Conservation (phyloP, 2,888 invertebrate genomes). For the Troides helena region DNA sequence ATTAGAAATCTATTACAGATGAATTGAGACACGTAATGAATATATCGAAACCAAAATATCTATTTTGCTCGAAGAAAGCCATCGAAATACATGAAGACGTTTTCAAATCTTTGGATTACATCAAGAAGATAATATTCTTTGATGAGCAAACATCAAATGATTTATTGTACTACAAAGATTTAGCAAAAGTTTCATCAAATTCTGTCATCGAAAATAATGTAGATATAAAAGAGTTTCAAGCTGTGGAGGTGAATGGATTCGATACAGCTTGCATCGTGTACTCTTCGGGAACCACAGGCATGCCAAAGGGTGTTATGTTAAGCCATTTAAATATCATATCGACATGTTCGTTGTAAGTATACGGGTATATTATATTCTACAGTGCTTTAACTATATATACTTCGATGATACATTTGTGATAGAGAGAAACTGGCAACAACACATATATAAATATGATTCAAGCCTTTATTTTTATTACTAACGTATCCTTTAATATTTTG, state of each 20-base stretch:
- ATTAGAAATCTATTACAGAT: constrained; percentile 31
- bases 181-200: constrained; percentile 16
- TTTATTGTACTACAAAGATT: constrained; percentile 30
- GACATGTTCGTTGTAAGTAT: constrained; percentile 20
- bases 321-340: constrained; percentile 37
- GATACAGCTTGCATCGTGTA: constrained; percentile 41
- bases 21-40: constrained; percentile 36
- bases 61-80: constrained; percentile 34
- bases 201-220: constrained; percentile 23
- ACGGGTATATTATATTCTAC: neutral
- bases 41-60: constrained; percentile 35
- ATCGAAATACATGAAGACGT: constrained; percentile 27
- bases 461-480: neutral
- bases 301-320: constrained; percentile 46
- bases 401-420: no score
- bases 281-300: constrained; percentile 46
- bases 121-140: constrained; percentile 36
- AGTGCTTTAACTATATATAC: no score
- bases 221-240: constrained; percentile 33
- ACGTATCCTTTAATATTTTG: neutral
- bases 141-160: constrained; percentile 30
- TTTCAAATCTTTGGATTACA: constrained; percentile 27
- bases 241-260: constrained; percentile 34
- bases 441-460: no score
- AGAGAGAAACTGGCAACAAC: no score